Conservation (phyloP, 1,140 invertebrate genomes). For the Conus ventricosus region DNA sequence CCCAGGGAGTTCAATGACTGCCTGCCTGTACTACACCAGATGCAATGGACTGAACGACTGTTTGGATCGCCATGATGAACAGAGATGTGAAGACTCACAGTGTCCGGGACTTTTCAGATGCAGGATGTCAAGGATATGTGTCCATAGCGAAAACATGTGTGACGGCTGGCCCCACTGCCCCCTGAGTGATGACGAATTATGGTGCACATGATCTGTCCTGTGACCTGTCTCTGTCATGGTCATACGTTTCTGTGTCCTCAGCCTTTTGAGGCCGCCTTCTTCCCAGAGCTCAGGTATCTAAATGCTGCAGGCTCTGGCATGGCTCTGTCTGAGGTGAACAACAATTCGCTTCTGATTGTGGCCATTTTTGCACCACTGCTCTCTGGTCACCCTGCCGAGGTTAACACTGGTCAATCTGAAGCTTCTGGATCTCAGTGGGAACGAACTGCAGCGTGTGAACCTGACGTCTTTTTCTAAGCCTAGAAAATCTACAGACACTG, state of each 20-base stretch:
- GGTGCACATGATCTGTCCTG: background rate
- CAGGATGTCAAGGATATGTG: background rate
- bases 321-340: background rate
- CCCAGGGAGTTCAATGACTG: background rate
- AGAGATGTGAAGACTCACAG: background rate
- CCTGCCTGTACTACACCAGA: background rate
- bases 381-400: background rate
- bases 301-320: background rate
- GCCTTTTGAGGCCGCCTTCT: background rate
- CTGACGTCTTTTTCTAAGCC: background rate
- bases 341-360: background rate
- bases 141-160: background rate
- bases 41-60: background rate
- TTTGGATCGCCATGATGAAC: background rate
- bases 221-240: background rate
- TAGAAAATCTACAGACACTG: background rate
- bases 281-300: background rate
- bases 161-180: background rate
- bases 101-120: background rate
- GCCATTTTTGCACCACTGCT: background rate
- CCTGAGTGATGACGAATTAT: background rate
- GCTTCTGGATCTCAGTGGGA: too few relatives aligned
- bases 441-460: background rate
- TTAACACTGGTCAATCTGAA: background rate
- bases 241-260: background rate